Evolutionary conservation across 2,888 invertebrate genomes (phyloP).

Genomic region (Acleris laterana): DNA sequence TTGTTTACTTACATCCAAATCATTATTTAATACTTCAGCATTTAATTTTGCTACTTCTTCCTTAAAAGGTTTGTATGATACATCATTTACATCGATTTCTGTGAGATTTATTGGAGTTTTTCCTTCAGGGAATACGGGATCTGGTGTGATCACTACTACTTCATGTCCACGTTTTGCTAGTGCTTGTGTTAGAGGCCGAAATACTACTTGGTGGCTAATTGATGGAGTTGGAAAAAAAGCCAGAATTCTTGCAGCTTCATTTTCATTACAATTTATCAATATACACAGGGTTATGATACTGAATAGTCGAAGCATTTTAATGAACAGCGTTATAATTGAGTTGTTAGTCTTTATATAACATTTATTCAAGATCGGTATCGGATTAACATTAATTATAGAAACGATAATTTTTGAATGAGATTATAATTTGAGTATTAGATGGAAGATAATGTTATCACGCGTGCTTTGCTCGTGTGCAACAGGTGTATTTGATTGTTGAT

Average conservation of each 20-base stretch:
- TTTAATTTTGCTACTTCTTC: not conserved
- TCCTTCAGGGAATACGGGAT: conserved; percentile 46
- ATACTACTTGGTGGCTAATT: conserved; percentile 60
- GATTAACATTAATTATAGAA: no score
- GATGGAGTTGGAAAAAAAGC: conserved; percentile 51
- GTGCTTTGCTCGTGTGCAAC: no score
- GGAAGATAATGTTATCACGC: no score
- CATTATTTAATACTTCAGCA: not conserved
- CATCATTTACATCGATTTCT: conserved; percentile 53
- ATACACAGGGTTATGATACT: not conserved
- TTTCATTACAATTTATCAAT: not conserved
- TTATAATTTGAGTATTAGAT: no score
- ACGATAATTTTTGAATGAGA: no score
- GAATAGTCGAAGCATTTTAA: not conserved
- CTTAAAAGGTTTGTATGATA: conserved; percentile 22
- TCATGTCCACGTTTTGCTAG: conserved; percentile 61
- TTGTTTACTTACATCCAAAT: not conserved
- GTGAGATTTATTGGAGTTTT: conserved; percentile 48
- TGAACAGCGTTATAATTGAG: no score
- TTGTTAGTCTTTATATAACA: no score
- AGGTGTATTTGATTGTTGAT: no score
- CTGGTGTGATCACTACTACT: conserved; percentile 54
- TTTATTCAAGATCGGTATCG: no score
- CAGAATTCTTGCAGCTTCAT: conserved; percentile 44
- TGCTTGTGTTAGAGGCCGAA: conserved; percentile 50